Evolutionary conservation across 1,140 invertebrate genomes (phyloP).

Genomic region (Drosophila pseudoobscura): DNA sequence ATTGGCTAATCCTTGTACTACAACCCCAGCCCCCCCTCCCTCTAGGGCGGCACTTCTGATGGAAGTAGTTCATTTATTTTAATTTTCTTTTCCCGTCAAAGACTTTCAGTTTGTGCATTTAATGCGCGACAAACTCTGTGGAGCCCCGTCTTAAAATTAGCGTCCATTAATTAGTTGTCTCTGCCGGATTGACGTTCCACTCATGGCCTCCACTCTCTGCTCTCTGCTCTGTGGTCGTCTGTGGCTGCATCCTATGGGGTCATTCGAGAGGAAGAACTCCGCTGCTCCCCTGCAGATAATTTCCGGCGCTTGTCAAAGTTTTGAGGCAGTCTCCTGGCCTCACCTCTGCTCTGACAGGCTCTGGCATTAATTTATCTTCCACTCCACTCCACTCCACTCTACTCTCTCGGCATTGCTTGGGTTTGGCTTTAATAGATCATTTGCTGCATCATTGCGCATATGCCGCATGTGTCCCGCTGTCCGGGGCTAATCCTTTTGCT

Average conservation of each 20-base stretch:
- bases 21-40: background rate
- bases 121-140: constrained; percentile 39
- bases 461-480: constrained; percentile 31
- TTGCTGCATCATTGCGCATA: constrained; percentile 76
- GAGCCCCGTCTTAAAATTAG: constrained; percentile 63
- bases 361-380: constrained; percentile 40
- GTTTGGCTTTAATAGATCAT: constrained; percentile 60
- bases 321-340: constrained; percentile 24
- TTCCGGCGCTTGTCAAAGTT: constrained; percentile 61
- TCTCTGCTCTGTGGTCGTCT: background rate
- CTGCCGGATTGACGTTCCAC: constrained; percentile 68
- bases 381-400: background rate
- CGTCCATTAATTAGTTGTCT: constrained; percentile 71
- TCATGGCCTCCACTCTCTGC: too few species aligned
- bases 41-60: background rate
- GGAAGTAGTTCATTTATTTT: background rate
- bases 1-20: constrained; percentile 6
- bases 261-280: background rate
- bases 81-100: too few species aligned
- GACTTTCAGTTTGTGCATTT: constrained; percentile 38
- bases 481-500: constrained; percentile 61
- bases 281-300: constrained; percentile 48
- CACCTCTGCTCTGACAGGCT: constrained; percentile 24
- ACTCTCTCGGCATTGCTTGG: background rate
- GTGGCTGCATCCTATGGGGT: constrained; percentile 22